Evolutionary conservation across 2,888 invertebrate species (phyloP).

Genomic region (Ochlodes sylvanus): DNA sequence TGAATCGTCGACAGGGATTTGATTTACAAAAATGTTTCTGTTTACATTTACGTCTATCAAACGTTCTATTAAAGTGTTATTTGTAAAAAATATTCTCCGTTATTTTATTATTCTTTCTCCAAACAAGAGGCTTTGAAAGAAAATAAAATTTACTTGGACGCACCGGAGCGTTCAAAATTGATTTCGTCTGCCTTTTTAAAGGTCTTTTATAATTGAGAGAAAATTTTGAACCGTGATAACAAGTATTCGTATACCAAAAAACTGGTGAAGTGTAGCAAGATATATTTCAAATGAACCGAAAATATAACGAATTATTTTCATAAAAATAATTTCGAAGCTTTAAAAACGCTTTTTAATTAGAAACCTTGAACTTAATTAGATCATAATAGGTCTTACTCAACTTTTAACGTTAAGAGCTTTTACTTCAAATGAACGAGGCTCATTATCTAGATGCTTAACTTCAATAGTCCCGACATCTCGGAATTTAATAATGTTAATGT

Average conservation of each 20-base stretch:
- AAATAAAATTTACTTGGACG: conserved; percentile 39
- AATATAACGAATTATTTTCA: conserved; percentile 10
- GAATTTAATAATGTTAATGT: conserved; percentile 13
- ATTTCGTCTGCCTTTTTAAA: conserved; percentile 42
- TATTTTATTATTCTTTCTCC: conserved; percentile 33
- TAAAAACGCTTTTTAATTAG: conserved; percentile 13
- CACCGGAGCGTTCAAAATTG: conserved; percentile 40
- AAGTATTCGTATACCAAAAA: conserved; percentile 29
- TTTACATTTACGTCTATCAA: conserved; percentile 32
- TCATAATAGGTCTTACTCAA: conserved; percentile 18
- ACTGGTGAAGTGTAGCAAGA: conserved; percentile 12
- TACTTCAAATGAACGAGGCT: conserved; percentile 21
- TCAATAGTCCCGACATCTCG: conserved; percentile 2
- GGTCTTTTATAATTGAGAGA: conserved; percentile 36
- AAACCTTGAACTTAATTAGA: conserved; percentile 27
- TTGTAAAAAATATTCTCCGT: conserved; percentile 30
- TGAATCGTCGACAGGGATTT: conserved; percentile 24
- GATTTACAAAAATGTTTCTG: conserved; percentile 30
- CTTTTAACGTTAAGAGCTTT: conserved; percentile 29
- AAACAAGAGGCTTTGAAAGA: conserved; percentile 34
- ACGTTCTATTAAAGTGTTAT: conserved; percentile 29
- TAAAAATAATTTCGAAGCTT: conserved; percentile 21
- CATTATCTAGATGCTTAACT: conserved; percentile 20
- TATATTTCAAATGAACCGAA: conserved; percentile 4
- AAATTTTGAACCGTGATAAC: conserved; percentile 31